A percentile compares a stretch with the other conserved stretches of the same genome.
Conservation (phyloP, 2,888 invertebrate genomes). For the Tetrapedia diversipes region DNA sequence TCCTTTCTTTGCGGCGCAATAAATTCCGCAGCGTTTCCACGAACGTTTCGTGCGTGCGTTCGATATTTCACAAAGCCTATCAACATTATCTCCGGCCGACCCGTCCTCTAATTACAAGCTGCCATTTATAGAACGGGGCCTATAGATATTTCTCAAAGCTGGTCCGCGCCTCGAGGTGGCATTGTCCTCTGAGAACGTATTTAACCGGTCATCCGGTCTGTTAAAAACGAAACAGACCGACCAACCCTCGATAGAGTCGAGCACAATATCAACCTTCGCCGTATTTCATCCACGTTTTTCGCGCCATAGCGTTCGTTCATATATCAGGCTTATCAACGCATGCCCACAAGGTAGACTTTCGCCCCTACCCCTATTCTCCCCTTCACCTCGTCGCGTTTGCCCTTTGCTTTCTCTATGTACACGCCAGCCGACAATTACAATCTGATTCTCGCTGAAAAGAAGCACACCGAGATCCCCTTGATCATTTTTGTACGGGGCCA, state of each 20-base stretch:
- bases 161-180: constrained; percentile 43
- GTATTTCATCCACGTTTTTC: constrained; percentile 49
- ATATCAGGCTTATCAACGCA: constrained; percentile 56
- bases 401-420: no score
- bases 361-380: not conserved
- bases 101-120: constrained; percentile 58
- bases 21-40: constrained; percentile 1
- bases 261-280: constrained; percentile 33
- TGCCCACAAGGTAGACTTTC: constrained; percentile 43
- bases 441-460: constrained; percentile 29
- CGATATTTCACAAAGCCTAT: constrained; percentile 50
- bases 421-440: constrained; percentile 55
- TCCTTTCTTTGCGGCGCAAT: not conserved
- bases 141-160: constrained; percentile 41
- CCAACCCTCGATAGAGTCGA: constrained; percentile 23
- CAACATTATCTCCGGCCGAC: constrained; percentile 44
- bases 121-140: constrained; percentile 37
- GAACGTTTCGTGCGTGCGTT: constrained; percentile 10
- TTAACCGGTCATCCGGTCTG: constrained; percentile 4
- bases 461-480: constrained; percentile 22
- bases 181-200: constrained; percentile 54
- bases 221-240: constrained; percentile 19
- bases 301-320: constrained; percentile 41
- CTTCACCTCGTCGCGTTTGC: not conserved
- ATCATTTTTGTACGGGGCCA: constrained; percentile 5